Conservation (phyloP, 2,888 invertebrate species). For the Eugnorisma glareosa region DNA sequence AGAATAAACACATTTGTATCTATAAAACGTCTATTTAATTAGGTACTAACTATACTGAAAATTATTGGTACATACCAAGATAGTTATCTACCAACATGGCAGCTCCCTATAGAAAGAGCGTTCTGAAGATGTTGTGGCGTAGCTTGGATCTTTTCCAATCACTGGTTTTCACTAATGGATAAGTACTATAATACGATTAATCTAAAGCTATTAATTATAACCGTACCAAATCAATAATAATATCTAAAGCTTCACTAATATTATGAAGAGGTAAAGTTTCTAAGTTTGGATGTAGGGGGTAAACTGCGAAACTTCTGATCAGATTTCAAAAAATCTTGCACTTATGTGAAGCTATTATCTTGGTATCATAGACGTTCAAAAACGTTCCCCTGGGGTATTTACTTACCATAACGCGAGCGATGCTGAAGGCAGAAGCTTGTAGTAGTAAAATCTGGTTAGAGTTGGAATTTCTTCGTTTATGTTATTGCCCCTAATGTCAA, state of each 20-base stretch:
- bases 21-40: not conserved
- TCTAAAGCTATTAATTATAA: too few species aligned
- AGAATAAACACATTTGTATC: slow-evolving; percentile 17
- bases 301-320: not conserved
- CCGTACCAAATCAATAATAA: too few species aligned
- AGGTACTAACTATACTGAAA: slow-evolving; percentile 1
- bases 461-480: not conserved
- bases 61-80: too few species aligned
- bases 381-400: not conserved
- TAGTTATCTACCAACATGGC: too few species aligned
- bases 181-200: not conserved
- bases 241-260: not conserved
- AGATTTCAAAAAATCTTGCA: not conserved
- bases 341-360: not conserved
- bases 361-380: not conserved
- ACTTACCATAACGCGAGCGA: not conserved
- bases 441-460: not conserved
- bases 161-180: not conserved
- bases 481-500: not conserved
- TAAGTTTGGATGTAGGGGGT: not conserved
- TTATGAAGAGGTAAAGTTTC: not conserved
- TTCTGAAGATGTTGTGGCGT: not conserved
- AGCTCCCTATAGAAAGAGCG: not conserved
- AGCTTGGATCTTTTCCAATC: not conserved
- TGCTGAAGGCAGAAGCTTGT: not conserved